Base-by-base conservation (phyloP, 2,797 vertebrate species). In the Triplophysa yarkandensis region DNA sequence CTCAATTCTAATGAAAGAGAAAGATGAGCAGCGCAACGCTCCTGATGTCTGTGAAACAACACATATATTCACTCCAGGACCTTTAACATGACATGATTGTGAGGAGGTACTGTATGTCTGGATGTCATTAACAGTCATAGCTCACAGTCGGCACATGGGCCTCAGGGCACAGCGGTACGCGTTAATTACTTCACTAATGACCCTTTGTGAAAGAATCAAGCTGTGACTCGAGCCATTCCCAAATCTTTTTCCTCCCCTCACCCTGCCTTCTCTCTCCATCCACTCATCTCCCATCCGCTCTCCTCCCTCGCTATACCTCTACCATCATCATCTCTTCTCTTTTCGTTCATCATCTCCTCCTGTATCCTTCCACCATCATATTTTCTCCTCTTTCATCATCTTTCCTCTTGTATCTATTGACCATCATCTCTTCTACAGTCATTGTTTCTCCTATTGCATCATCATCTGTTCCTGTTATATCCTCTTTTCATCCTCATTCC, bases 151-250 rank as follows among this genome's bases (percentile, higher is more conserved):
- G 83, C 74, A 23, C 55, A 73, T 48, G 82, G 80, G 85, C 88
- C 90, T 80, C 7, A 69, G 87, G 87, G 87, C 83, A 58, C 76
- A 83, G 82, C 83, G 80, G 82, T 85, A 87, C 81, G 83, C 85
- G 85, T 89, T 91, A 92, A 92, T 92, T 90, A 92, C 82, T 88
- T 82, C 84, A 83, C 88, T 91, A 92, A 92, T 92, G 90, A 91
- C 85, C 88, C 82, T 87, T 80, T 85, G 85, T 85, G 83, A 88
- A 84, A 88, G 85, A 82, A 83, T 68, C 72, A 76, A 78, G 69
- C 80, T 84, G 86, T 75, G 86, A 80, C 77, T 62, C 30, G 63
- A 66, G 57, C 43, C 14, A n/a, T 61, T 50, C 19, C 19, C 46
- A 10, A 50, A 50, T 50, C 19, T 25, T 2, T 23, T 23, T 52